phyloP scores from a whole-genome alignment of 2,888 invertebrate species.

The Steinernema scapterisci region DNA sequence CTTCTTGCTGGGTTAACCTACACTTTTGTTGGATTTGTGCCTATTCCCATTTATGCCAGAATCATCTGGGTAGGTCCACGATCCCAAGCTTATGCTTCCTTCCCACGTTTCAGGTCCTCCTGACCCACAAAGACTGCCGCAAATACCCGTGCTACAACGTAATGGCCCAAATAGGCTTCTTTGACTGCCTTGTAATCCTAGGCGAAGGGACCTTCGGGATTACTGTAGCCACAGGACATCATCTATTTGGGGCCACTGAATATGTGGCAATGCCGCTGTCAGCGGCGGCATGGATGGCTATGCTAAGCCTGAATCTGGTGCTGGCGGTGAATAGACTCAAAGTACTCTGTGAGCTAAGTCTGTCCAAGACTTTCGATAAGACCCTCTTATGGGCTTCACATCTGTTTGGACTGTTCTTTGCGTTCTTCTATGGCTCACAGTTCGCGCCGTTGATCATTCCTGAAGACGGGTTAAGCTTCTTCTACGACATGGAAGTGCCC shows the following conservation, averaged over 20 bases:
- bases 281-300: background rate
- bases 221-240: background rate
- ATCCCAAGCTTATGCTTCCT: too few species aligned
- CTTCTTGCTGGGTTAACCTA: background rate
- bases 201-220: conserved; percentile 4
- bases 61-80: conserved; percentile 24
- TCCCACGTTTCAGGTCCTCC: background rate
- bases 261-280: background rate
- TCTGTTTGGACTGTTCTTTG: background rate
- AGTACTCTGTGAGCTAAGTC: background rate
- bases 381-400: background rate
- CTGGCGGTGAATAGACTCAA: background rate
- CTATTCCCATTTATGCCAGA: background rate
- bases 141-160: conserved; percentile 11
- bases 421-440: background rate
- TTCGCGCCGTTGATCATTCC: background rate
- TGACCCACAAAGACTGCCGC: background rate
- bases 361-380: background rate
- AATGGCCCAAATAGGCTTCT: background rate
- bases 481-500: background rate
- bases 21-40: background rate
- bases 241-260: background rate
- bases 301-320: background rate
- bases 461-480: background rate
- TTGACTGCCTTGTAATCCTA: background rate